Evolutionary conservation across 2,888 invertebrate species (phyloP).

Genomic region (Caenorhabditis wallacei): DNA sequence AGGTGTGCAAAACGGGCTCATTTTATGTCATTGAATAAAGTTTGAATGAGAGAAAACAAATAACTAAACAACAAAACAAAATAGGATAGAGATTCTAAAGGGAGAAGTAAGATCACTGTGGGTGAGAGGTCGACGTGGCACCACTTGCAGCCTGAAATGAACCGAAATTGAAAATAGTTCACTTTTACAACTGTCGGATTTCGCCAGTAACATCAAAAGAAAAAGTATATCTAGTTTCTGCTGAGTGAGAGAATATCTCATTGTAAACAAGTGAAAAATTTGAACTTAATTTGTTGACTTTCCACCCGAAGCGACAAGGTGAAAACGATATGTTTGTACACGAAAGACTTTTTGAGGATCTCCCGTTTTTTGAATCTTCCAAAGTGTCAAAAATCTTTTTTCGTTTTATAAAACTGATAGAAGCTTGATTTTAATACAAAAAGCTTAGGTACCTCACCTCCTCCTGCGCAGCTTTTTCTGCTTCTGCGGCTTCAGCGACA

Average conservation of each 20-base stretch:
- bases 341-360: conserved; percentile 1
- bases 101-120: conserved; percentile 37
- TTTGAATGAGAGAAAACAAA: conserved; percentile 30
- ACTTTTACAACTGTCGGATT: neutral
- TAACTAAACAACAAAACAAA: conserved; percentile 32
- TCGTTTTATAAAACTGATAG: neutral
- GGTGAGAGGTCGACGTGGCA: conserved; percentile 25
- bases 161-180: neutral
- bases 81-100: conserved; percentile 15
- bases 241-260: conserved; percentile 31
- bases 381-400: conserved; percentile 14
- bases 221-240: neutral
- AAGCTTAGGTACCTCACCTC: conserved; percentile 17
- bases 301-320: conserved; percentile 31
- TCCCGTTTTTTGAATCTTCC: neutral
- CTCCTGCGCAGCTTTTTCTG: conserved; percentile 30
- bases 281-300: conserved; percentile 51
- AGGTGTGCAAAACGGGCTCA: conserved; percentile 9
- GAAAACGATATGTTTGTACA: conserved; percentile 53
- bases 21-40: conserved; percentile 32
- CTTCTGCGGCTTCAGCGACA: conserved; percentile 44
- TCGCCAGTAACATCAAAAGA: neutral
- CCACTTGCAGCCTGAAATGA: conserved; percentile 36
- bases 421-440: neutral
- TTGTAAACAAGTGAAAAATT: conserved; percentile 36